Base-by-base conservation (phyloP, 92 coral and sea anemone genomes). In the Porites cylindrica region DNA sequence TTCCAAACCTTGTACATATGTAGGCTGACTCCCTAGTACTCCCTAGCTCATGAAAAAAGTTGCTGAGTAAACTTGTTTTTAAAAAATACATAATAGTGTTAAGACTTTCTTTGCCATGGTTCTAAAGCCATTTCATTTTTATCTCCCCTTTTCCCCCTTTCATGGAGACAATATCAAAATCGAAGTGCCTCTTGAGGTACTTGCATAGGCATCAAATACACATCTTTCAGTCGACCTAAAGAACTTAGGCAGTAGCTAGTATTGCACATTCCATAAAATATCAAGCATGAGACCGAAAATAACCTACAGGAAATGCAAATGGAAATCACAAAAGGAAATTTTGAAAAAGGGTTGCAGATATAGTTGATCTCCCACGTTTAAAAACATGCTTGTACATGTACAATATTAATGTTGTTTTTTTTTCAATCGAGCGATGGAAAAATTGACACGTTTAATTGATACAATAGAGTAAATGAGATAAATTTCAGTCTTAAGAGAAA, bases 311-410 rank as follows among this genome's bases (percentile, higher is more conserved):
- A 75, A 20, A 67, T 10, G 72, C 1, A 67, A 19, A 26, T 6
- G 29, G 29, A 29, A 18, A 67, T n/a, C 24, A 67, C 72, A 21
- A 4, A 53, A 58, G 38, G 1, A 52, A 47, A 73, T 17, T 51
- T 11, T 18, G 5, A 38, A 8, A 70, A 70, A 70, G 26, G 9
- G 13, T 19, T 1, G 3, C 61, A 10, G 1, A 3, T 56, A 32
- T 26, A 70, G 10, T 52, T 68, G 12, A 51, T 81, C 61, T 61
- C 51, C 38, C 87, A 82, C 87, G 80, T 83, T 83, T 60, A 51
- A 83, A 83, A 83, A 83, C 87, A 83, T 53, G 52, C 76, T 43
- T 4, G 17, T 43, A 14, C 61, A 26, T 51, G 68, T 72, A 24
- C 80, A 73, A 72, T 83, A 81, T 70, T 81, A 81, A 70, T 77